These are phyloP conservation scores for Nettapus auritus DNA, from an alignment of 2,113 vertebrate genomes.

Conservation along the genomic window DNA sequence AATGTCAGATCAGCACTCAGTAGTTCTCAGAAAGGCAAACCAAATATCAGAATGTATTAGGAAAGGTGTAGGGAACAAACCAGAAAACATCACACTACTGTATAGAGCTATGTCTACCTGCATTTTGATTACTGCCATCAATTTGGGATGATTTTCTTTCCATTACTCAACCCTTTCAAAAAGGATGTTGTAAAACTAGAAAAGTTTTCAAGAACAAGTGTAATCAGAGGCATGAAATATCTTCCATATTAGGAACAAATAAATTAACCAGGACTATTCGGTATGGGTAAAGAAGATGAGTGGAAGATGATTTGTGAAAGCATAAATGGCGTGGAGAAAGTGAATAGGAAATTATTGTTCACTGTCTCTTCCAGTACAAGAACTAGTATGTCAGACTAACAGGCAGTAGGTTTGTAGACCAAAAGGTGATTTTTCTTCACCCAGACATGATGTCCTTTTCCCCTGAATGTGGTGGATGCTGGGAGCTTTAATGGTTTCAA, in stretches of 20 bases:
- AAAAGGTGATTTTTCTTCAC: neutral
- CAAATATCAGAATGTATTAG: neutral
- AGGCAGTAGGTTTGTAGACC: neutral
- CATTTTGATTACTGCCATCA: neutral
- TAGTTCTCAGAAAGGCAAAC: neutral
- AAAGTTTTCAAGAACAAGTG: neutral
- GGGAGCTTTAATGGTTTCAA: neutral
- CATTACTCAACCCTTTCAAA: neutral
- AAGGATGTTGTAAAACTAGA: neutral
- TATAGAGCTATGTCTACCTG: neutral
- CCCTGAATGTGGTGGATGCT: neutral
- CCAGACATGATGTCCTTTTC: neutral
- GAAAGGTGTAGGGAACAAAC: neutral
- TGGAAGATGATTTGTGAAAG: neutral
- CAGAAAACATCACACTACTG: neutral
- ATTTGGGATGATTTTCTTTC: neutral
- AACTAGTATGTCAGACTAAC: neutral
- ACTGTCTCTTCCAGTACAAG: neutral
- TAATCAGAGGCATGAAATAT: neutral
- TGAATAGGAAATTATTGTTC: slow-evolving; percentile 2
- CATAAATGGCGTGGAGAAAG: slow-evolving; percentile 29
- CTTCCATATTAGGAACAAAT: neutral
- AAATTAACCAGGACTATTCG: neutral
- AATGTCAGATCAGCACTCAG: neutral
- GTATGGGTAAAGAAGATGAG: neutral